These are phyloP conservation scores for Dendrolimus houi DNA, from an alignment of 2,888 invertebrate species.

Conservation along the genomic window DNA sequence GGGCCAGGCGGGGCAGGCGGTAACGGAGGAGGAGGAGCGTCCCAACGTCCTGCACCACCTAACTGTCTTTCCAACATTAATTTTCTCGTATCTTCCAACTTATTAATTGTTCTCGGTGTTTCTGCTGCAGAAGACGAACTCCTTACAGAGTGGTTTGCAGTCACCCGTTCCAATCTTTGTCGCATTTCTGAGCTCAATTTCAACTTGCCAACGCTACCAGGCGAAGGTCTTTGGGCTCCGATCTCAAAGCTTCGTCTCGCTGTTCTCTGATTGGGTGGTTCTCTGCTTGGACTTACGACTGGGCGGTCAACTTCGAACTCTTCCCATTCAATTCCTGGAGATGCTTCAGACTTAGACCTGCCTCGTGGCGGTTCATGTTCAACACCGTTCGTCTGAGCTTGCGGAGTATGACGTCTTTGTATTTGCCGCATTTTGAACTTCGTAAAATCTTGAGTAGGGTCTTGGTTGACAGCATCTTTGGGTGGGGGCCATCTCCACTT, in stretches of 20 bases:
- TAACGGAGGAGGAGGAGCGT: conserved; percentile 80
- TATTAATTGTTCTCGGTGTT: conserved; percentile 83
- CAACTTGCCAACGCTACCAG: conserved; percentile 92
- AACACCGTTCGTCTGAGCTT: conserved; percentile 64
- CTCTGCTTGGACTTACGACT: conserved; percentile 49
- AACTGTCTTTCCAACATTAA: conserved; percentile 90
- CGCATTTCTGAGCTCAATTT: conserved; percentile 95
- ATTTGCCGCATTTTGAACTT: conserved; percentile 92
- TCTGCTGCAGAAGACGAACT: conserved; percentile 84
- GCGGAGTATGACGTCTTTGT: conserved; percentile 87
- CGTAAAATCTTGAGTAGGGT: conserved; percentile 86
- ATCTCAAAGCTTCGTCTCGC: conserved; percentile 84
- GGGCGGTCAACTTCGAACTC: conserved; percentile 85
- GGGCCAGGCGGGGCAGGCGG: conserved; percentile 77
- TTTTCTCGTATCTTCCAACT: conserved; percentile 90
- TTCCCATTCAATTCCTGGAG: conserved; percentile 86
- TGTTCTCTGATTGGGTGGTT: conserved; percentile 57
- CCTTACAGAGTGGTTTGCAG: conserved; percentile 90
- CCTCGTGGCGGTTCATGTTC: conserved; percentile 59
- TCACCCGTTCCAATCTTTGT: conserved; percentile 90
- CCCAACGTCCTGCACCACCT: conserved; percentile 80
- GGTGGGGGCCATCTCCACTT: conserved; percentile 98
- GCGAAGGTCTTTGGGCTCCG: conserved; percentile 87
- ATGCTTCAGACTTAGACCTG: conserved; percentile 58
- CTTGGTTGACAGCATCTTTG: conserved; percentile 80